These are phyloP conservation scores for Aphrophora alni DNA, from an alignment of 2,888 invertebrate genomes.

Conservation along the genomic window DNA sequence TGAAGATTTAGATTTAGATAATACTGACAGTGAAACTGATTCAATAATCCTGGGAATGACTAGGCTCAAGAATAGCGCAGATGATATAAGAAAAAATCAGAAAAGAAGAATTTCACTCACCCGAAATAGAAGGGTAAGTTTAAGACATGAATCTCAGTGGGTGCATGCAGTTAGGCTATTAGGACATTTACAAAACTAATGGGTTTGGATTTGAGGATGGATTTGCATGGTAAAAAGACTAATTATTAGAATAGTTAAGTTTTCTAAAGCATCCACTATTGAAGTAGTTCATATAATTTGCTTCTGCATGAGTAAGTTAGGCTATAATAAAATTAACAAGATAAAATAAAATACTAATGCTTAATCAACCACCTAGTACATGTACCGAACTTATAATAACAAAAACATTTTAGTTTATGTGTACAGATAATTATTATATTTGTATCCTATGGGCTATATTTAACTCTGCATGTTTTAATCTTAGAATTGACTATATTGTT, in stretches of 20 bases:
- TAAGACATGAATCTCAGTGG: background rate
- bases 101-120: slow-evolving; percentile 45
- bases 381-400: too few species aligned
- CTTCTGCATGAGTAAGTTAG: background rate
- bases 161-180: background rate
- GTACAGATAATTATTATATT: too few species aligned
- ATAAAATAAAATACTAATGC: background rate
- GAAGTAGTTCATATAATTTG: background rate
- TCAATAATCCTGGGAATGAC: slow-evolving; percentile 34
- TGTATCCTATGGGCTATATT: too few species aligned
- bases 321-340: background rate
- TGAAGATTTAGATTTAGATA: slow-evolving; percentile 36
- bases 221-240: background rate
- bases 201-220: background rate
- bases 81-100: slow-evolving; percentile 7
- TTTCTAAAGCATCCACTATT: background rate
- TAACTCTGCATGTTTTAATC: too few species aligned
- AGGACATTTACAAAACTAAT: background rate
- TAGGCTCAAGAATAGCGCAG: slow-evolving; percentile 27
- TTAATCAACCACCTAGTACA: background rate
- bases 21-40: slow-evolving; percentile 40
- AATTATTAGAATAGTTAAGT: background rate
- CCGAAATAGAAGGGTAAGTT: slow-evolving; percentile 49
- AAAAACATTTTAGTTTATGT: too few species aligned
- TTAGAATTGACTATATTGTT: too few species aligned